Base-by-base conservation (phyloP, 2,113 vertebrate species). In the Atlantisia rogersi region DNA sequence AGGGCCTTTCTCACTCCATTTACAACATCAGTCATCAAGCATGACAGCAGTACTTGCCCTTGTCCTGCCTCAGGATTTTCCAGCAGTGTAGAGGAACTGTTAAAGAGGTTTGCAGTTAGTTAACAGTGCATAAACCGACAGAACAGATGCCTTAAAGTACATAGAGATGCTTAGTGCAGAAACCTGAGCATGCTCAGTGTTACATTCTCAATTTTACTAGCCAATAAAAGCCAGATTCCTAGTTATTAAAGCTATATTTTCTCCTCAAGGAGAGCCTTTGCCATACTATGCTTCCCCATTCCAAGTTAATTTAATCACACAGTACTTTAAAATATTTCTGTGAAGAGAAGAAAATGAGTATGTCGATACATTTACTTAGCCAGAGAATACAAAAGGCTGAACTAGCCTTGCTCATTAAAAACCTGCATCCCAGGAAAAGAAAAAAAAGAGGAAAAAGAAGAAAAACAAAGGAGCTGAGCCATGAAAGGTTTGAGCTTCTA, bases 41-140 rank as follows among this genome's bases (percentile, higher is more conserved):
- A 46, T 55, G 56, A 92, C 92, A 92, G 91, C 91, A 32, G 11
- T 59, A 26, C 67, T 79, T 70, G 93, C 75, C 90, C 90, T 91
- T 20, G 31, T 50, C 93, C 93, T 86, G 90, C 88, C 85, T 94
- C 91, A 80, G 87, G 87, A 94, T 88, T 95, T 96, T 79, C 93
- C 92, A 90, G 91, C 83, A 84, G 89, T 25, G 67, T 15, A 77
- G 79, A 92, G 56, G 76, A 96, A 75, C 88, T 86, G 88, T 85
- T 97, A 91, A 92, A 96, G 94, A 92, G 82, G 92, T 88, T 90
- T 92, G 88, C 86, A 90, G 91, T 83, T 94, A 93, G 96, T 95
- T 94, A 95, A 62, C 81, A 71, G 89, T 29, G 94, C 92, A 86
- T 95, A 95, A 95, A 92, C 82, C 1, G 3, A 53, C 77, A 58